These are phyloP conservation scores for Troglohyphantes excavatus DNA, from an alignment of 2,888 invertebrate genomes.

Conservation along the genomic window DNA sequence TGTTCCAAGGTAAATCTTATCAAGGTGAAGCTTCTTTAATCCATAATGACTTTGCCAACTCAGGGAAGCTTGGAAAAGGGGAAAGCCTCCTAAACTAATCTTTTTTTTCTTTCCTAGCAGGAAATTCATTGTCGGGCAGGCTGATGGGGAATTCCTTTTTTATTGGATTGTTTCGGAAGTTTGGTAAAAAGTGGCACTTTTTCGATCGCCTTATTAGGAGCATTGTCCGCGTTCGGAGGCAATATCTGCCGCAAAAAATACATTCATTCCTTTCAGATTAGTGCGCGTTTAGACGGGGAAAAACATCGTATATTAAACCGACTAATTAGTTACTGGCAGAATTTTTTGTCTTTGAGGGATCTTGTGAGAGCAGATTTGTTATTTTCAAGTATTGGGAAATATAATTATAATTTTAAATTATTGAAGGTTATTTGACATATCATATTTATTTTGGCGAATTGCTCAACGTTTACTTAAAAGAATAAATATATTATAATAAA, in stretches of 20 bases:
- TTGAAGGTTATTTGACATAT: too few species aligned
- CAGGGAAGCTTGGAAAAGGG: slow-evolving; percentile 35
- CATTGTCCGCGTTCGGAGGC: slow-evolving; percentile 1
- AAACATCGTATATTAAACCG: neutral
- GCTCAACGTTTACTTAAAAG: too few species aligned
- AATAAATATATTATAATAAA: too few species aligned
- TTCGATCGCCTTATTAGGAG: slow-evolving; percentile 43
- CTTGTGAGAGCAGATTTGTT: too few species aligned
- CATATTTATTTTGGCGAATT: too few species aligned
- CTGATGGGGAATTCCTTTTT: slow-evolving; percentile 61
- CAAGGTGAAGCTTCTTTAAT: slow-evolving; percentile 74
- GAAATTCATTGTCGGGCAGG: slow-evolving; percentile 71
- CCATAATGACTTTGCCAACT: slow-evolving; percentile 70
- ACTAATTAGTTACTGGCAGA: neutral
- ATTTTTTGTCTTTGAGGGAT: too few species aligned
- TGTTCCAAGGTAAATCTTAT: slow-evolving; percentile 72
- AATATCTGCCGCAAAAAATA: neutral
- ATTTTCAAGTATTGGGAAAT: too few species aligned
- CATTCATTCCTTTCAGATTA: neutral
- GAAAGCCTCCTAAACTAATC: slow-evolving; percentile 66
- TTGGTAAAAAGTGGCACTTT: slow-evolving; percentile 31
- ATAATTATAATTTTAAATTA: too few species aligned
- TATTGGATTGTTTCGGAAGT: slow-evolving; percentile 35
- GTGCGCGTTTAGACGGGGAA: neutral
- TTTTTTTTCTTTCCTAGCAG: slow-evolving; percentile 52